Percentiles rank a stretch among this genome's conserved stretches.
These are phyloP conservation scores for Stigmatopora argus DNA, from an alignment of 2,113 vertebrate genomes.

Conservation along the genomic window DNA sequence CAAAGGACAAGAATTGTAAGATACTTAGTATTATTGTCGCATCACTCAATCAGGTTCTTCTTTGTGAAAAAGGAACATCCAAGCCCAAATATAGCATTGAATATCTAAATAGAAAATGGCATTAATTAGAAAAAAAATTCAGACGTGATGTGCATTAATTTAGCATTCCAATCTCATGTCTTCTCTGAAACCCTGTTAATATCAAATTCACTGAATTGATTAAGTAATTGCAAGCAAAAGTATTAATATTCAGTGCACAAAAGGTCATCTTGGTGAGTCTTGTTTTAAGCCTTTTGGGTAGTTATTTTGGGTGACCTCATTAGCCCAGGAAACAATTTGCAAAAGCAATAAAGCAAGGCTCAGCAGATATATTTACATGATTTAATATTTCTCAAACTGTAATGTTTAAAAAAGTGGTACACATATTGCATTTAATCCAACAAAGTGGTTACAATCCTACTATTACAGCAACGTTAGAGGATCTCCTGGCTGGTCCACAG, in stretches of 20 bases:
- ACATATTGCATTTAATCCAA: not conserved
- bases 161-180: not conserved
- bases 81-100: not conserved
- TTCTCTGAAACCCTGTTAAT: not conserved
- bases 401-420: not conserved
- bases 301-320: not conserved
- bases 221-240: not conserved
- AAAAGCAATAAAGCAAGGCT: not conserved
- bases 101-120: not conserved
- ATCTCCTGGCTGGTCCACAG: not conserved
- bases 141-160: constrained; percentile 2
- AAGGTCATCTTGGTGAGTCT: not conserved
- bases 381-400: not conserved
- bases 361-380: not conserved
- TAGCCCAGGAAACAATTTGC: not conserved
- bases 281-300: not conserved
- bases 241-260: not conserved
- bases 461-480: not conserved
- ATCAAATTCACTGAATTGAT: not conserved
- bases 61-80: not conserved
- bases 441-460: not conserved
- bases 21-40: not conserved
- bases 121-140: not conserved
- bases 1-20: not conserved
- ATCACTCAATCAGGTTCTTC: constrained; percentile 3